These are phyloP conservation scores for Exephanes ischioxanthus DNA, from an alignment of 2,888 invertebrate genomes.

Conservation along the genomic window DNA sequence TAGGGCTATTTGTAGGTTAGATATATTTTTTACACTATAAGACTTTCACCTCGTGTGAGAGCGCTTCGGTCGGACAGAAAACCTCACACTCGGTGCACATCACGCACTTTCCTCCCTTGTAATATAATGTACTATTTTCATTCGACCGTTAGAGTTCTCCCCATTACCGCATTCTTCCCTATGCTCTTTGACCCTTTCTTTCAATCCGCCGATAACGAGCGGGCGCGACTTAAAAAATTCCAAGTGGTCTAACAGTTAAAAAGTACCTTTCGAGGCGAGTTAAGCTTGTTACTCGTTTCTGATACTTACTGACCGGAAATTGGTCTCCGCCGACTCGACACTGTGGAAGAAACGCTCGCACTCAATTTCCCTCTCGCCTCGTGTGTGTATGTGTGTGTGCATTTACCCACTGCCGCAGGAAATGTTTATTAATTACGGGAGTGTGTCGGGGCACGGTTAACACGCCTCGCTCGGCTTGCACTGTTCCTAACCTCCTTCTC, in stretches of 20 bases:
- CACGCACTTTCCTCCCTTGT: too few relatives aligned
- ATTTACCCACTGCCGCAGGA: slow-evolving; percentile 55
- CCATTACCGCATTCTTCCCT: too few relatives aligned
- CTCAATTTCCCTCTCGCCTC: slow-evolving; percentile 2
- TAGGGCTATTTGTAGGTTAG: too few relatives aligned
- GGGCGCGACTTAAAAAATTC: slow-evolving; percentile 1
- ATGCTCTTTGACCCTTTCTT: background rate
- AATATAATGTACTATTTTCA: too few relatives aligned
- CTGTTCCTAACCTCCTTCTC: slow-evolving; percentile 11
- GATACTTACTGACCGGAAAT: slow-evolving; percentile 44
- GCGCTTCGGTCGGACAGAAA: too few relatives aligned
- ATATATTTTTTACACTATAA: too few relatives aligned
- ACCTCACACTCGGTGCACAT: too few relatives aligned
- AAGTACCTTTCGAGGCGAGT: background rate
- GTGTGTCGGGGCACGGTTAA: slow-evolving; percentile 62
- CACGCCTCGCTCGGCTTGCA: slow-evolving; percentile 35
- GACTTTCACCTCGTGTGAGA: too few relatives aligned
- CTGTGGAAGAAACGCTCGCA: background rate
- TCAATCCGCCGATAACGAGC: background rate
- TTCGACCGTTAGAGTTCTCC: too few relatives aligned
- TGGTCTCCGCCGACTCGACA: slow-evolving; percentile 20
- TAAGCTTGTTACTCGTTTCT: slow-evolving; percentile 23
- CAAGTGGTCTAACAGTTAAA: background rate
- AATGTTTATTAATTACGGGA: slow-evolving; percentile 69
- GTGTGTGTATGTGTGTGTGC: slow-evolving; percentile 13